These are phyloP conservation scores for Lampris megalopsis DNA, from an alignment of 2,113 vertebrate species.

Conservation along the genomic window DNA sequence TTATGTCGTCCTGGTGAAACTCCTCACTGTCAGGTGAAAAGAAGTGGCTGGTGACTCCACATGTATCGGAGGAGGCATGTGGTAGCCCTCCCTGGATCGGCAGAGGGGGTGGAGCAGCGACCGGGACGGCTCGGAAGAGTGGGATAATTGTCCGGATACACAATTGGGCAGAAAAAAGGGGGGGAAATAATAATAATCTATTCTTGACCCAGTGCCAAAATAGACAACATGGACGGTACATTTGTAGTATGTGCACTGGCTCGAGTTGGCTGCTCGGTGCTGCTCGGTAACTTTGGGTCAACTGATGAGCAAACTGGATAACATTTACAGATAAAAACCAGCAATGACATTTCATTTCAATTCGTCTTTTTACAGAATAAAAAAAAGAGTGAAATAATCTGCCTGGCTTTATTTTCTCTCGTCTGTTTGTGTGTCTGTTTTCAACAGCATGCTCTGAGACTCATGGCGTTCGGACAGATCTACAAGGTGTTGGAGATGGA, in stretches of 20 bases:
- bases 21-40: too few species aligned
- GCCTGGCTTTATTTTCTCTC: neutral
- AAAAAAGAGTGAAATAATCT: too few species aligned
- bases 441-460: conserved; percentile 91
- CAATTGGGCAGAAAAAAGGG: too few species aligned
- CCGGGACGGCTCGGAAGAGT: too few species aligned
- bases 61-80: too few species aligned
- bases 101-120: too few species aligned
- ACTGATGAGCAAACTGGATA: neutral
- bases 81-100: too few species aligned
- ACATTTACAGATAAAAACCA: neutral
- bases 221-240: neutral
- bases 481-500: conserved; percentile 99
- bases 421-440: conserved; percentile 57
- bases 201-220: too few species aligned
- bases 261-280: neutral
- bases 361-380: neutral
- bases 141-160: too few species aligned
- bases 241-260: neutral
- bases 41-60: too few species aligned
- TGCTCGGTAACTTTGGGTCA: conserved; percentile 5
- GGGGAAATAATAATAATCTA: too few species aligned
- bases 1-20: too few species aligned
- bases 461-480: conserved; percentile 98
- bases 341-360: neutral